Percentiles rank a stretch among this genome's conserved stretches.
Evolutionary conservation across 2,797 vertebrate genomes (phyloP).

Genomic region (Trematomus bernacchii): DNA sequence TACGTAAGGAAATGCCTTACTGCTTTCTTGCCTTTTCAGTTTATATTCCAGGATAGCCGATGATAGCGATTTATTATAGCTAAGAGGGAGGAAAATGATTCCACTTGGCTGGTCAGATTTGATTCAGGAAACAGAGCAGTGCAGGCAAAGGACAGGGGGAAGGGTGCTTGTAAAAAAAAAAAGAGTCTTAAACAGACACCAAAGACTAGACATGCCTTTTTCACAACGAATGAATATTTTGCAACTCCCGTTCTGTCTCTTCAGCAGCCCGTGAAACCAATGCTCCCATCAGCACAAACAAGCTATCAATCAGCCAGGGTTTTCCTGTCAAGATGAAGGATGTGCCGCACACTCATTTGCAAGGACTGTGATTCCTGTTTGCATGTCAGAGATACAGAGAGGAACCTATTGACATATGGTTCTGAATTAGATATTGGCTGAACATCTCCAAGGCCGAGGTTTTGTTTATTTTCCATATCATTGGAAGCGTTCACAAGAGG

Average conservation of each 20-base stretch:
- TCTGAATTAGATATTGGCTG: constrained; percentile 46
- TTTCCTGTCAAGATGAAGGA: constrained; percentile 61
- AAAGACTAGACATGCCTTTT: constrained; percentile 71
- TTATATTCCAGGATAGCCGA: constrained; percentile 44
- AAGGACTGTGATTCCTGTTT: constrained; percentile 61
- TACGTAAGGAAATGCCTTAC: constrained; percentile 44
- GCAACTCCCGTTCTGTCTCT: constrained; percentile 33
- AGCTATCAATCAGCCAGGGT: constrained; percentile 63
- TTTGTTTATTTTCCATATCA: constrained; percentile 1
- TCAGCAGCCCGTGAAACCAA: constrained; percentile 33
- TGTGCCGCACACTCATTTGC: constrained; percentile 43
- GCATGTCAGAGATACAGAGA: constrained; percentile 53
- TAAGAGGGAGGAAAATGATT: constrained; percentile 49
- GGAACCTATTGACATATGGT: constrained; percentile 52
- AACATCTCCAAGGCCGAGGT: constrained; percentile 41
- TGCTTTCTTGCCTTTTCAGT: constrained; percentile 57
- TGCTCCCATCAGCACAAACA: constrained; percentile 62
- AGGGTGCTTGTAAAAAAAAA: constrained; percentile 8
- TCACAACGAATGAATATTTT: constrained; percentile 56
- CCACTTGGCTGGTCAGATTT: constrained; percentile 46
- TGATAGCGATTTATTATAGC: constrained; percentile 31
- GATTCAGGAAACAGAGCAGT: constrained; percentile 41
- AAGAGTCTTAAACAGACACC: constrained; percentile 58
- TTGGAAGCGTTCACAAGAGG: constrained; percentile 10
- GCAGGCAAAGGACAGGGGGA: not conserved